Conservation (phyloP, 2,113 vertebrate genomes). For the Gnathonemus echidnorhynchus region DNA sequence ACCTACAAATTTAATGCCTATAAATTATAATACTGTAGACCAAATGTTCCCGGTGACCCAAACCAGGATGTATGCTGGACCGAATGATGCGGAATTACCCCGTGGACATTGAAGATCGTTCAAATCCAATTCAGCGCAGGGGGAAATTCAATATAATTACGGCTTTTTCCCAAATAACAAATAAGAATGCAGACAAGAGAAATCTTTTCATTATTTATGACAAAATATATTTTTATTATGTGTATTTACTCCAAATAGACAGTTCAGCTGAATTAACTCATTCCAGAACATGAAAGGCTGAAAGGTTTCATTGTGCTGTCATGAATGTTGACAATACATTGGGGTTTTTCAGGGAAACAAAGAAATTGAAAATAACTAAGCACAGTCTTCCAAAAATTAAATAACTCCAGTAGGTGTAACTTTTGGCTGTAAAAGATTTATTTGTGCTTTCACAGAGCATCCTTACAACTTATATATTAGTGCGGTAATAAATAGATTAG, state of each 20-base stretch:
- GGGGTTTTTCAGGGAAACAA: background rate
- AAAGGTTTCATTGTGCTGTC: background rate
- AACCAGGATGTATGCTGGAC: background rate
- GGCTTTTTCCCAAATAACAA: background rate
- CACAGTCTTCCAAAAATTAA: conserved; percentile 21
- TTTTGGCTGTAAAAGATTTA: background rate
- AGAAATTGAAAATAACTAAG: background rate
- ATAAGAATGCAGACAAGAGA: background rate
- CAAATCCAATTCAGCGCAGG: background rate
- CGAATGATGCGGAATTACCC: background rate
- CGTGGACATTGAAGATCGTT: background rate
- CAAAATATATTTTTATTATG: background rate
- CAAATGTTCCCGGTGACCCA: background rate
- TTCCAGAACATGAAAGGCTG: background rate
- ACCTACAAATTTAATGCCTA: background rate
- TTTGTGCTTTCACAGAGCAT: background rate
- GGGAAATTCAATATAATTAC: background rate
- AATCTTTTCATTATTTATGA: background rate
- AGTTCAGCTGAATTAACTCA: background rate
- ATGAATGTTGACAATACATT: background rate
- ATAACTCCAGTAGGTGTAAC: conserved; percentile 13
- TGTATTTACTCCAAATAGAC: background rate
- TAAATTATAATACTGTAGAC: background rate
- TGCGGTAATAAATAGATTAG: conserved; percentile 16
- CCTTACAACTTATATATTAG: background rate